Percentiles rank a stretch among this genome's conserved stretches.
These are phyloP conservation scores for Chionodraco myersi DNA, from an alignment of 2,113 vertebrate species.

Conservation along the genomic window DNA sequence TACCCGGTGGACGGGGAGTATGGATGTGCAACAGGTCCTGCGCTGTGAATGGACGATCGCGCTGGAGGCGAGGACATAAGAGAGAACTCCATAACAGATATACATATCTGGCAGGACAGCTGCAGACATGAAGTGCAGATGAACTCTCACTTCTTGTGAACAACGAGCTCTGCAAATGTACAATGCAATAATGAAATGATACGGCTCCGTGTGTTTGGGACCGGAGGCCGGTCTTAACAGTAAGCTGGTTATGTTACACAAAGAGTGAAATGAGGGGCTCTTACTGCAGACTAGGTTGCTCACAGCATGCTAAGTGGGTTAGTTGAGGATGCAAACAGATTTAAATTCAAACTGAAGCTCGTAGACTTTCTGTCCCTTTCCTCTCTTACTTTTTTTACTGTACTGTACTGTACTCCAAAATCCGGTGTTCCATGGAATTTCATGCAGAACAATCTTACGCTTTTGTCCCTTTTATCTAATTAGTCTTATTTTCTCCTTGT, in stretches of 20 bases:
- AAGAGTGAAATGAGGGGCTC: neutral
- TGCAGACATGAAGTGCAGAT: neutral
- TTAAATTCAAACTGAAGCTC: conserved; percentile 7
- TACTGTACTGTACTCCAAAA: too few relatives aligned
- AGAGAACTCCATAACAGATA: conserved; percentile 7
- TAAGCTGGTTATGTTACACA: neutral
- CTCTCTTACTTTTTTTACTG: conserved; percentile 14
- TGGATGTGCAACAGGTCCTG: conserved; percentile 35
- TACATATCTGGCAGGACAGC: conserved; percentile 2
- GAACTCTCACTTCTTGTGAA: neutral
- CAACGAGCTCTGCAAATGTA: conserved; percentile 25
- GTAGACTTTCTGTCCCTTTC: neutral
- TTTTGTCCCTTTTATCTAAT: too few relatives aligned
- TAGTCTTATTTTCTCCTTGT: too few relatives aligned
- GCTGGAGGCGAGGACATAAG: neutral
- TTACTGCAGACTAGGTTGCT: neutral
- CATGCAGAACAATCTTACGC: too few relatives aligned
- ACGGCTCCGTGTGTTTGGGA: neutral
- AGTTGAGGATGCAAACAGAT: conserved; percentile 11
- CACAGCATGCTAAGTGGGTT: neutral
- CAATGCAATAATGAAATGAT: conserved; percentile 21
- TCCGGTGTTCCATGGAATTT: too few relatives aligned
- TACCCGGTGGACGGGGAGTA: conserved; percentile 60
- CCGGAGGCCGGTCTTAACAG: conserved; percentile 3
- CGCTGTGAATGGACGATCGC: neutral